These are phyloP conservation scores for Monopterus albus DNA, from an alignment of 2,113 vertebrate genomes.

Conservation along the genomic window DNA sequence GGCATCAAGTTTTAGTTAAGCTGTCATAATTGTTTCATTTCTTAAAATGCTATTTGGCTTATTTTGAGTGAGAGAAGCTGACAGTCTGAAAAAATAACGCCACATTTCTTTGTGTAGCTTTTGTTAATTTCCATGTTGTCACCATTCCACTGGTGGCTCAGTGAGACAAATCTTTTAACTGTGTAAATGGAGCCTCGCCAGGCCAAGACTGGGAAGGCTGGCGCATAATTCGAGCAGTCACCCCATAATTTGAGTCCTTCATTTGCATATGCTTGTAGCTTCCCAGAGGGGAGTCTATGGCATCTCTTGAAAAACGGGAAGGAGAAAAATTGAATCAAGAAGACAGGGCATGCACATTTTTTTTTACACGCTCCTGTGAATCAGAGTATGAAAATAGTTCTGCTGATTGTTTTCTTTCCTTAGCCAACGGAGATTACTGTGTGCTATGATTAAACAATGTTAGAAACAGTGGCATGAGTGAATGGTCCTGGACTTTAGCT, in stretches of 20 bases:
- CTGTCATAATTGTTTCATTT: slow-evolving; percentile 8
- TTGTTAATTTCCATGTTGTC: slow-evolving; percentile 51
- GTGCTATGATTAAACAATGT: slow-evolving; percentile 32
- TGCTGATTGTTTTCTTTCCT: slow-evolving; percentile 11
- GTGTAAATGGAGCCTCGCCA: slow-evolving; percentile 46
- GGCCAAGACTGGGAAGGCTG: slow-evolving; percentile 32
- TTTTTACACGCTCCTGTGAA: slow-evolving; percentile 16
- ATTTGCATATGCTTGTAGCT: slow-evolving; percentile 51
- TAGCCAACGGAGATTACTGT: background rate
- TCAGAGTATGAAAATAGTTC: slow-evolving; percentile 5
- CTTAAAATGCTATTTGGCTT: slow-evolving; percentile 21
- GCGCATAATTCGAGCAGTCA: slow-evolving; percentile 37
- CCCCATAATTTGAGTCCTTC: slow-evolving; percentile 57
- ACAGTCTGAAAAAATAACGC: slow-evolving; percentile 13
- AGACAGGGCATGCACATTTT: slow-evolving; percentile 25
- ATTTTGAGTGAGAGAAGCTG: slow-evolving; percentile 1
- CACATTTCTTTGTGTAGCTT: slow-evolving; percentile 16
- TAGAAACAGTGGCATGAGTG: slow-evolving; percentile 41
- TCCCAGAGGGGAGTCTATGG: slow-evolving; percentile 51
- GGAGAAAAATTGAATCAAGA: slow-evolving; percentile 41
- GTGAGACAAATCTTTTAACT: slow-evolving; percentile 39
- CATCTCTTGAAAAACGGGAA: slow-evolving; percentile 55
- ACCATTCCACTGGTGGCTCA: slow-evolving; percentile 33
- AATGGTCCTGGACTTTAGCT: too few relatives aligned
- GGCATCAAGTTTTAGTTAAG: slow-evolving; percentile 20